Evolutionary conservation across 1,140 invertebrate genomes (phyloP).

Genomic region (Drosophila kohkoa): DNA sequence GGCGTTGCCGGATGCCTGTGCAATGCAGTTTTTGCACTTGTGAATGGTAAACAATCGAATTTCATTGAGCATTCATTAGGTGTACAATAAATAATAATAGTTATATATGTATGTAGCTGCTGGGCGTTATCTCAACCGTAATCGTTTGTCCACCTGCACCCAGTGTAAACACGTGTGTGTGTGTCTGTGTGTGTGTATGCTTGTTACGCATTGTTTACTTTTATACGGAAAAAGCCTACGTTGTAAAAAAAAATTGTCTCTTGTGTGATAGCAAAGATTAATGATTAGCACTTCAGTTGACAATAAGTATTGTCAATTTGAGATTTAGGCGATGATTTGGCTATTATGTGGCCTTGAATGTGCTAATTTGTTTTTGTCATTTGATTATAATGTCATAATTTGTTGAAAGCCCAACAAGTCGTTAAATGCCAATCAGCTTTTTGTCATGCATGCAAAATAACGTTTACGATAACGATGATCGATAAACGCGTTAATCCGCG

Average conservation of each 20-base stretch:
- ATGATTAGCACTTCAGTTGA: slow-evolving; percentile 1
- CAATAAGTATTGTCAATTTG: slow-evolving; percentile 2
- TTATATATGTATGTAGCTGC: too few species aligned
- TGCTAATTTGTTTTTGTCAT: not conserved
- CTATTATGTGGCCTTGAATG: not conserved
- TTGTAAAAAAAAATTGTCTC: not conserved
- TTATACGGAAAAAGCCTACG: not conserved
- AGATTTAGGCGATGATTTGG: not conserved
- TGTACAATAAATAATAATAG: too few species aligned
- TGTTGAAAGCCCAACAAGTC: not conserved
- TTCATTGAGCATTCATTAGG: too few species aligned
- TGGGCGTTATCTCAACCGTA: too few species aligned
- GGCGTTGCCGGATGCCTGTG: not conserved
- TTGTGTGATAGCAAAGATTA: not conserved
- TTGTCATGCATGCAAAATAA: not conserved
- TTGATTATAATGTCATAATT: not conserved
- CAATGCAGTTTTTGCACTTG: not conserved
- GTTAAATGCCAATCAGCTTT: not conserved
- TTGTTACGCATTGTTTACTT: not conserved
- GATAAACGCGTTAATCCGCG: not conserved
- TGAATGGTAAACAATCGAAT: too few species aligned
- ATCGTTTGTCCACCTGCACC: not conserved
- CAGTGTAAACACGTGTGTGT: not conserved
- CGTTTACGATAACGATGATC: not conserved
- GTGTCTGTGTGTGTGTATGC: not conserved